Percentiles rank a stretch among this genome's conserved stretches.
Evolutionary conservation across 2,797 vertebrate genomes (phyloP).

Genomic region (Silurus lanzhouensis): DNA sequence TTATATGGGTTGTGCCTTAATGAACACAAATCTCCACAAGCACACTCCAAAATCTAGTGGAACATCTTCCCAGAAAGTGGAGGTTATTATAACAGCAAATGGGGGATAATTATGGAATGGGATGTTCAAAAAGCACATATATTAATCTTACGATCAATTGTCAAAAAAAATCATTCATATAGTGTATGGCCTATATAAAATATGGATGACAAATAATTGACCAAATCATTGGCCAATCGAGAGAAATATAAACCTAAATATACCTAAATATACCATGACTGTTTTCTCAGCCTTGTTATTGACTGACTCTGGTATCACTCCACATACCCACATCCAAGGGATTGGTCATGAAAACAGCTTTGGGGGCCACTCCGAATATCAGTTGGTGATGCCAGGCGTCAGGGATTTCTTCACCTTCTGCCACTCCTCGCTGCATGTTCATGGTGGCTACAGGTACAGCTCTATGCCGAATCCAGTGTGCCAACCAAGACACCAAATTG

Average conservation of each 20-base stretch:
- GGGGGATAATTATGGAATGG: too few species aligned
- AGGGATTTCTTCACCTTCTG: conserved; percentile 74
- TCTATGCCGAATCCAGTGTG: conserved; percentile 70
- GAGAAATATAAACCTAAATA: neutral
- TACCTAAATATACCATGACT: neutral
- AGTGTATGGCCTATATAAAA: too few species aligned
- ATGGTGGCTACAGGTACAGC: conserved; percentile 78
- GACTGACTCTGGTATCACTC: neutral
- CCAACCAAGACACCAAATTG: conserved; percentile 70
- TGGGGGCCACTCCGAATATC: conserved; percentile 70
- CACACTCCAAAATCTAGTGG: too few species aligned
- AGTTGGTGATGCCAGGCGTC: conserved; percentile 84
- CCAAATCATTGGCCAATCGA: neutral
- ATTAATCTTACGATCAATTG: too few species aligned
- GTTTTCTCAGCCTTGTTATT: neutral
- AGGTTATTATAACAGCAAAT: too few species aligned
- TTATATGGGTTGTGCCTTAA: too few species aligned
- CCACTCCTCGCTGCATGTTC: conserved; percentile 78
- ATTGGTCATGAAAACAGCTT: conserved; percentile 77
- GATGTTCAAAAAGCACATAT: too few species aligned
- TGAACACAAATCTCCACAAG: too few species aligned
- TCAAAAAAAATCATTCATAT: too few species aligned
- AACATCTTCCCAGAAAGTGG: too few species aligned
- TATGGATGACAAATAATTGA: too few species aligned
- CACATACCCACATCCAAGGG: conserved; percentile 76